These are phyloP conservation scores for Astyanax mexicanus DNA, from an alignment of 2,797 vertebrate genomes.

Conservation along the genomic window DNA sequence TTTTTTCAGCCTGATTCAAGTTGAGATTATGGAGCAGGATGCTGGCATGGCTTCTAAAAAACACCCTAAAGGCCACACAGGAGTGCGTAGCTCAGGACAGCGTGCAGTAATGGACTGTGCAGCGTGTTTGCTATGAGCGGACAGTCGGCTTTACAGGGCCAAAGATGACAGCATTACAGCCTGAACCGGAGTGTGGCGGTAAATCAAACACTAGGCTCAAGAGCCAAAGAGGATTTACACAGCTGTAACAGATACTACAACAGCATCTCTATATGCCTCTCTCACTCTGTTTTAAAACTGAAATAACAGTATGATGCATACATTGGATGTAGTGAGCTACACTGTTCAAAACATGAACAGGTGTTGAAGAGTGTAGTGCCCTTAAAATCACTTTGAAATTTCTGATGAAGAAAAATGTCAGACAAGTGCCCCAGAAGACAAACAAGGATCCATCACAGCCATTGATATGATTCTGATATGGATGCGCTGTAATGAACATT, in stretches of 20 bases:
- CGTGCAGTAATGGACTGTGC: constrained; percentile 1
- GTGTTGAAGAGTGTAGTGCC: too few species aligned
- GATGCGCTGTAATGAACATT: too few species aligned
- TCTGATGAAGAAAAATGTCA: too few species aligned
- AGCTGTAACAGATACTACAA: constrained; percentile 18
- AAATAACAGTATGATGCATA: too few species aligned
- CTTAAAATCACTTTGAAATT: too few species aligned
- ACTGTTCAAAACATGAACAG: too few species aligned
- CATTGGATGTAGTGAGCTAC: too few species aligned
- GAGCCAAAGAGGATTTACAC: constrained; percentile 10
- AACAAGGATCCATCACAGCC: too few species aligned
- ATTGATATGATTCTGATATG: too few species aligned
- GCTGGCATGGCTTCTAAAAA: constrained; percentile 27
- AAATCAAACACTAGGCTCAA: constrained; percentile 23
- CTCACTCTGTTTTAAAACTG: neutral
- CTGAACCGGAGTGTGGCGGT: neutral
- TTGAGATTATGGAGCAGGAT: constrained; percentile 23
- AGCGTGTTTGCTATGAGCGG: neutral
- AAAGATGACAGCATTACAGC: constrained; percentile 38
- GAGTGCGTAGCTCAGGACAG: constrained; percentile 12
- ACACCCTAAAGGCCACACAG: constrained; percentile 43
- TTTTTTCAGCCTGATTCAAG: constrained; percentile 36
- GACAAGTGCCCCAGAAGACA: too few species aligned
- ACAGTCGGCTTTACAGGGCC: constrained; percentile 2
- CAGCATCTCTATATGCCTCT: neutral